Conservation (phyloP, 2,888 invertebrate genomes). For the Chrysodeixis includens region DNA sequence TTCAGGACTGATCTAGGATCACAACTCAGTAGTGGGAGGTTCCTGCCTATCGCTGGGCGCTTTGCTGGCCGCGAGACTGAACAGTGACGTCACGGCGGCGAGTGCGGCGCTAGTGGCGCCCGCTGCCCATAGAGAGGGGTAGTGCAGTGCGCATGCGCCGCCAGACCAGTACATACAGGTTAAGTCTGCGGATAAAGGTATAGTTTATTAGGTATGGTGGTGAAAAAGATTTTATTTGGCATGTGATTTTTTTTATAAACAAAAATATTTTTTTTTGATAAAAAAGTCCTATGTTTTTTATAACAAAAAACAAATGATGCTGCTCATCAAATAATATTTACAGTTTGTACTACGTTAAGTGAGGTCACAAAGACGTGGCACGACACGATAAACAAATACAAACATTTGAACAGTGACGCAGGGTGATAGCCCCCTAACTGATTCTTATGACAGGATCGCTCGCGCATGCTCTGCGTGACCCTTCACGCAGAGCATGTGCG, state of each 20-base stretch:
- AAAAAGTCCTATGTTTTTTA: background rate
- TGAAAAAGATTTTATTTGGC: too few relatives aligned
- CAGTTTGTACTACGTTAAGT: too few relatives aligned
- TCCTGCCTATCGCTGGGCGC: slow-evolving; percentile 24
- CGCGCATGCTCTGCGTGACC: too few relatives aligned
- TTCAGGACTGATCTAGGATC: too few relatives aligned
- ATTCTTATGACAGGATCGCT: too few relatives aligned
- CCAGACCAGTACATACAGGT: slow-evolving; percentile 71
- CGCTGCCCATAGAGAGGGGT: slow-evolving; percentile 65
- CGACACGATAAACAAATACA: too few relatives aligned
- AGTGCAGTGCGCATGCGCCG: slow-evolving; percentile 72
- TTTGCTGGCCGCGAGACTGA: slow-evolving; percentile 66
- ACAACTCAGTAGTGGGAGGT: slow-evolving; percentile 60
- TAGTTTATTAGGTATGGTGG: background rate
- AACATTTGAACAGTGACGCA: too few relatives aligned
- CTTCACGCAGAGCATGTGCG: too few relatives aligned
- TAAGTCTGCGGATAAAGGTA: slow-evolving; percentile 64
- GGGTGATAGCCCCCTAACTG: too few relatives aligned
- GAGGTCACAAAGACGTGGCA: too few relatives aligned
- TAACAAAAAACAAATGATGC: background rate
- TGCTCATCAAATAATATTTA: too few relatives aligned
- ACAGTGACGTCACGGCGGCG: slow-evolving; percentile 62
- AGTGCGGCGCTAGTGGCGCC: slow-evolving; percentile 67
- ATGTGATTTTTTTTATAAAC: background rate
- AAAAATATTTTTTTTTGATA: too few relatives aligned